Percentiles rank a stretch among this genome's conserved stretches.
These are phyloP conservation scores for Caenorhabditis zanzibari DNA, from an alignment of 2,888 invertebrate species.

Conservation along the genomic window DNA sequence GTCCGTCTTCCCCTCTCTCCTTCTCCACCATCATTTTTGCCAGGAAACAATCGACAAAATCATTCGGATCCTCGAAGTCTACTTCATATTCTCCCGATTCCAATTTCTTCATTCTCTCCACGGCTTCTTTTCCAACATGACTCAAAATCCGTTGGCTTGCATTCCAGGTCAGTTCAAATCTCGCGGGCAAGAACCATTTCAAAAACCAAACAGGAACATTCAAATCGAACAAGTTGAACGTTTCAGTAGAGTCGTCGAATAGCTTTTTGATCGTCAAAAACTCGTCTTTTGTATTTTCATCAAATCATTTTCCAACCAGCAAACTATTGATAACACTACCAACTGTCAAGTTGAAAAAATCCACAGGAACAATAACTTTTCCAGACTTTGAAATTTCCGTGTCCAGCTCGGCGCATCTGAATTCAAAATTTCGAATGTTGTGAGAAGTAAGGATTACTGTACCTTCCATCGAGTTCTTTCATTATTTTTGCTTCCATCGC, in stretches of 20 bases:
- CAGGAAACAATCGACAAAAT: constrained; percentile 29
- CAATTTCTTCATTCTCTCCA: neutral
- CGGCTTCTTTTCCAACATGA: constrained; percentile 19
- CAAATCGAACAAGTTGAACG: constrained; percentile 11
- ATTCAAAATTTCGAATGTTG: no score
- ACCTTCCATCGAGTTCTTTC: constrained; percentile 39
- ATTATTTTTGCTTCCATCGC: constrained; percentile 20
- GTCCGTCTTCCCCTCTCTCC: neutral
- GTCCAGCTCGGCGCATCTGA: constrained; percentile 31
- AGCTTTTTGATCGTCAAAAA: constrained; percentile 21
- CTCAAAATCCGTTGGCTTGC: constrained; percentile 3
- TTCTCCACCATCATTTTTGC: constrained; percentile 19
- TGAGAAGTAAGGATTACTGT: neutral
- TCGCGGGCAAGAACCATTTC: constrained; percentile 1
- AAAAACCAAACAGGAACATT: constrained; percentile 30
- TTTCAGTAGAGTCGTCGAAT: constrained; percentile 12
- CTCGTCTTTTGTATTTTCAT: constrained; percentile 12
- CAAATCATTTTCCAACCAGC: constrained; percentile 36
- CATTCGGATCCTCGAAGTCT: constrained; percentile 12
- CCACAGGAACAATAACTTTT: neutral
- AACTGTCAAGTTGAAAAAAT: constrained; percentile 46
- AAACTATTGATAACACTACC: constrained; percentile 51
- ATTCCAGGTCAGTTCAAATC: neutral
- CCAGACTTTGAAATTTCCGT: constrained; percentile 3
- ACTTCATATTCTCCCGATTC: constrained; percentile 13